phyloP scores from a whole-genome alignment of 2,888 invertebrate species.

The Chamaedrilus cognettii region DNA sequence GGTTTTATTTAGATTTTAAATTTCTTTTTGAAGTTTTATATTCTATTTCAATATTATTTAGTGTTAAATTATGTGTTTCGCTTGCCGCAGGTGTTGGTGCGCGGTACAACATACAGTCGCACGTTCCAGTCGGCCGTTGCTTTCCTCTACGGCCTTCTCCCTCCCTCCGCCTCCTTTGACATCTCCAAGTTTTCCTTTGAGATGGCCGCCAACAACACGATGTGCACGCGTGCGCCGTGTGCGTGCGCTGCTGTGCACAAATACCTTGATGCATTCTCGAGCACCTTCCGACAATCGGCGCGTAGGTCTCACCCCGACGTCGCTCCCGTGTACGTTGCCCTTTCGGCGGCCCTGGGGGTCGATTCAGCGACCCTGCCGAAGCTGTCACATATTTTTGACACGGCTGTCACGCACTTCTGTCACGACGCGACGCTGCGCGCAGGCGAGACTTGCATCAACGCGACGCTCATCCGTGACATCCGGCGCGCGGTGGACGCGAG shows the following conservation, averaged over 20 bases:
- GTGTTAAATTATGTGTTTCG: no score
- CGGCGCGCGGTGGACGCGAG: constrained; percentile 42
- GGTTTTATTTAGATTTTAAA: no score
- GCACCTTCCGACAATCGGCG: constrained; percentile 20
- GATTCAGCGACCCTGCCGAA: constrained; percentile 63
- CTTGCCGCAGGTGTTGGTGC: constrained; percentile 64
- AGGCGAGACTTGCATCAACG: constrained; percentile 50
- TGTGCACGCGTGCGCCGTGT: constrained; percentile 62
- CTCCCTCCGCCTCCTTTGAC: constrained; percentile 69
- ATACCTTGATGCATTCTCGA: constrained; percentile 54
- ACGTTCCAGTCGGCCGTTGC: constrained; percentile 90
- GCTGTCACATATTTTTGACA: constrained; percentile 76
- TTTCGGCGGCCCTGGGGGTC: constrained; percentile 76
- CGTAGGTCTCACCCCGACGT: constrained; percentile 1
- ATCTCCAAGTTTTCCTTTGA: constrained; percentile 65
- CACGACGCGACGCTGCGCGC: constrained; percentile 80
- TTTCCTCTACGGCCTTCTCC: constrained; percentile 73
- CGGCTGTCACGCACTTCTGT: constrained; percentile 81
- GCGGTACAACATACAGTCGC: constrained; percentile 78
- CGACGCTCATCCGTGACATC: constrained; percentile 37
- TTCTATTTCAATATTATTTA: constrained; percentile 8
- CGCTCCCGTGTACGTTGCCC: constrained; percentile 60
- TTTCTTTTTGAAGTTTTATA: no score
- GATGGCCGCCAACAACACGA: constrained; percentile 24
- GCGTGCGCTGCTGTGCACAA: constrained; percentile 74